A percentile compares a stretch with the other conserved stretches of the same genome.
phyloP scores from a whole-genome alignment of 2,888 invertebrate genomes.

The Hypomecis punctinalis region DNA sequence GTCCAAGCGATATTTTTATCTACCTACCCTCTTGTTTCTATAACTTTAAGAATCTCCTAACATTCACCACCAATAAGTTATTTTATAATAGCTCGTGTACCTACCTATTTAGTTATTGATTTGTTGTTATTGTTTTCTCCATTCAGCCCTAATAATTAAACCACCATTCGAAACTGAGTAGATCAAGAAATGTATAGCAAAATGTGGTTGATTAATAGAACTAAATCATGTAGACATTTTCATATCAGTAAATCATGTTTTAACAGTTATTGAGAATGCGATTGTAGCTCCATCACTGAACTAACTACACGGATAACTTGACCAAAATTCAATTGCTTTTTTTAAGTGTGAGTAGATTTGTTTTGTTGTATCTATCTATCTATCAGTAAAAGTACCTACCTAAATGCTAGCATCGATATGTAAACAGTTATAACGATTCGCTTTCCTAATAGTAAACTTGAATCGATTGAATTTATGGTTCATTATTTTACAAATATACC shows the following conservation, averaged over 20 bases:
- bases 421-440: too few relatives aligned
- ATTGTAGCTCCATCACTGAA: background rate
- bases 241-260: background rate
- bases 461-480: too few relatives aligned
- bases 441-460: too few relatives aligned
- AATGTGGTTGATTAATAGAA: background rate
- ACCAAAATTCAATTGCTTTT: background rate
- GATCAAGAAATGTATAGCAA: background rate
- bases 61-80: conserved; percentile 2
- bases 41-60: background rate
- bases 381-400: too few relatives aligned
- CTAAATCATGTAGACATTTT: background rate
- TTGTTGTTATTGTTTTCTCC: conserved; percentile 4
- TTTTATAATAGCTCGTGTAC: background rate
- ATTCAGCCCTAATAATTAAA: background rate
- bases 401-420: background rate
- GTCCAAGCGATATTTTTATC: background rate
- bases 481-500: too few relatives aligned
- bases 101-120: background rate
- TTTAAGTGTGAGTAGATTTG: background rate
- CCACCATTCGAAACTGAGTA: background rate
- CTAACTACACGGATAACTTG: background rate
- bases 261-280: background rate
- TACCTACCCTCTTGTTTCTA: background rate
- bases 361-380: too few relatives aligned